A percentile compares a stretch with the other conserved stretches of the same genome.
Evolutionary conservation across 2,888 invertebrate genomes (phyloP).

Genomic region (Cryptocheilus praepositus): DNA sequence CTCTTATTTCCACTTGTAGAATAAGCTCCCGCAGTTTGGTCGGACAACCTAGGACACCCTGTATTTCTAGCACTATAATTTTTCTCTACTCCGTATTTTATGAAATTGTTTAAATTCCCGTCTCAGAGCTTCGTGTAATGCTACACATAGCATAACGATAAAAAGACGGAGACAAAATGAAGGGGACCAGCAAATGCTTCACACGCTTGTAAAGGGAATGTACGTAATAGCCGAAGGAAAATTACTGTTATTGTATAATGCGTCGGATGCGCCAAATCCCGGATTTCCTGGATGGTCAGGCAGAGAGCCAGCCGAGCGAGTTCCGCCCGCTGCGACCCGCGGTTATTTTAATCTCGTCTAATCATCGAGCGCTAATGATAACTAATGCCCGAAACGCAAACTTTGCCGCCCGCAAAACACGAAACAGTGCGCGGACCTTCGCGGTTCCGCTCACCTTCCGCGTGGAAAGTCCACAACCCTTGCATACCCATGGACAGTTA

Average conservation of each 20-base stretch:
- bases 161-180: too few relatives aligned
- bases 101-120: too few relatives aligned
- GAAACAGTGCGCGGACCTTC: constrained; percentile 8
- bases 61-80: too few relatives aligned
- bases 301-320: constrained; percentile 29
- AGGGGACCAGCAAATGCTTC: constrained; percentile 33
- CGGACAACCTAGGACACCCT: too few relatives aligned
- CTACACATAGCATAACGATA: too few relatives aligned
- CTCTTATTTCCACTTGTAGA: too few relatives aligned
- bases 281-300: constrained; percentile 40
- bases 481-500: too few relatives aligned
- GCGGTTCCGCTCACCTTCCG: too few relatives aligned
- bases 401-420: constrained; percentile 34
- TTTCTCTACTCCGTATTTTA: too few relatives aligned
- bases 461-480: too few relatives aligned
- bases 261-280: constrained; percentile 40
- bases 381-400: constrained; percentile 53
- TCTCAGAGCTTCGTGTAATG: too few relatives aligned
- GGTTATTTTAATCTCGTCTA: constrained; percentile 56
- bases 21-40: too few relatives aligned
- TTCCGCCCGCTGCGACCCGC: constrained; percentile 10
- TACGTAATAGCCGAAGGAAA: constrained; percentile 54
- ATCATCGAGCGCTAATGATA: constrained; percentile 63
- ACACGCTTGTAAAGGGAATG: constrained; percentile 54
- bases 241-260: constrained; percentile 56